Conservation (phyloP, 2,797 vertebrate species). For the Scyliorhinus canicula region DNA sequence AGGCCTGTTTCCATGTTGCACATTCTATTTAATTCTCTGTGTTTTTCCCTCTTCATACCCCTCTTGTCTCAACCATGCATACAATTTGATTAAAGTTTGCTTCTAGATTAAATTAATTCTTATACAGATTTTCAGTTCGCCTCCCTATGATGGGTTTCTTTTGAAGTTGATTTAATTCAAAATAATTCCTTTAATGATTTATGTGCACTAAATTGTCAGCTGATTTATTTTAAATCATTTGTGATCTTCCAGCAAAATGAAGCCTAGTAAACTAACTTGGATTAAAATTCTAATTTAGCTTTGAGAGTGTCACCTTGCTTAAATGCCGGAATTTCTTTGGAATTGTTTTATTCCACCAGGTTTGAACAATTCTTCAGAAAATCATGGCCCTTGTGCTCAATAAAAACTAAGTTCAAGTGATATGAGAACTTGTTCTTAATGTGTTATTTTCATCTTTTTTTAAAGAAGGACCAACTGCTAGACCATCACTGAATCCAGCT, state of each 20-base stretch:
- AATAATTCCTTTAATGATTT: not conserved
- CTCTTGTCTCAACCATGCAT: no score
- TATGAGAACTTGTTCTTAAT: not conserved
- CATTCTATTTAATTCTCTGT: not conserved
- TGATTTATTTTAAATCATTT: not conserved
- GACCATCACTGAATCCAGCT: not conserved
- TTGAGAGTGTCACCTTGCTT: not conserved
- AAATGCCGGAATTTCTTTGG: not conserved
- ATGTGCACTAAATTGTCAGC: not conserved
- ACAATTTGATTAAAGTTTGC: not conserved
- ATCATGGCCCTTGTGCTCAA: no score
- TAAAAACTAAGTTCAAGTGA: not conserved
- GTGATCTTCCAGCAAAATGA: not conserved
- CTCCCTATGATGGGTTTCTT: not conserved
- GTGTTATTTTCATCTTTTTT: not conserved
- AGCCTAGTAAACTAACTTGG: not conserved
- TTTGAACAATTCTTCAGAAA: not conserved
- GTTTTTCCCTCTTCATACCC: not conserved
- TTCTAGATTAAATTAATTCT: not conserved
- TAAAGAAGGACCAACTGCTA: not conserved
- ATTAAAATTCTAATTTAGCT: not conserved
- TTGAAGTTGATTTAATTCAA: not conserved
- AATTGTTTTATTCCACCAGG: not conserved
- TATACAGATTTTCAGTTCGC: not conserved
- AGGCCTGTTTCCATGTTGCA: not conserved